Conservation (phyloP, 2,888 invertebrate genomes). For the Drosophila cyrtoloma region DNA sequence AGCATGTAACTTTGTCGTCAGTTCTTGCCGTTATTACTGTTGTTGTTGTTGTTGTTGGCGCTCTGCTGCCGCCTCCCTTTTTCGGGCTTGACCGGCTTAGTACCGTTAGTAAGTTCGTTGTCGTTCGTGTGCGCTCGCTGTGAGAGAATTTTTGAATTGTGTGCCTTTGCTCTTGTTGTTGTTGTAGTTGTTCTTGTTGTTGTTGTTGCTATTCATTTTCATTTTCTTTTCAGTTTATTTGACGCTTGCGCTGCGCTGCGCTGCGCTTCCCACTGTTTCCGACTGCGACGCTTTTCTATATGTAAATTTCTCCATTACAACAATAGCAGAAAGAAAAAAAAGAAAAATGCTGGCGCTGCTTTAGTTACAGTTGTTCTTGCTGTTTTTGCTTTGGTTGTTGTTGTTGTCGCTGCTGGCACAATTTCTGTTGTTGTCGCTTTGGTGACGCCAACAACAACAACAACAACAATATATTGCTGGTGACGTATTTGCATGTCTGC, state of each 20-base stretch:
- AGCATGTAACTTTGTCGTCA: slow-evolving; percentile 81
- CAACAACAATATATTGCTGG: slow-evolving; percentile 46
- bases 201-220: slow-evolving; percentile 73
- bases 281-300: slow-evolving; percentile 59
- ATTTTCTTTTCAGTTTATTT: slow-evolving; percentile 76
- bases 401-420: slow-evolving; percentile 74
- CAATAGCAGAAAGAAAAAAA: slow-evolving; percentile 30
- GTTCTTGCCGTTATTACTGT: slow-evolving; percentile 41
- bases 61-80: slow-evolving; percentile 54
- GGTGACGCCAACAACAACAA: slow-evolving; percentile 56
- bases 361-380: slow-evolving; percentile 52
- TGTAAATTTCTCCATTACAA: slow-evolving; percentile 75
- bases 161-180: slow-evolving; percentile 25
- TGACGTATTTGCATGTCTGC: slow-evolving; percentile 77
- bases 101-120: slow-evolving; percentile 81
- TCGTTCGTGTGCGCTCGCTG: slow-evolving; percentile 53
- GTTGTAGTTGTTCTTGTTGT: slow-evolving; percentile 23
- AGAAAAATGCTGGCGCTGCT: slow-evolving; percentile 59
- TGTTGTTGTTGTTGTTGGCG: slow-evolving; percentile 54
- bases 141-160: slow-evolving; percentile 72
- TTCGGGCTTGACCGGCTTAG: slow-evolving; percentile 78
- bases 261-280: slow-evolving; percentile 51
- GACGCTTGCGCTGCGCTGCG: slow-evolving; percentile 36
- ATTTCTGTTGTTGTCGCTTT: slow-evolving; percentile 72
- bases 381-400: slow-evolving; percentile 6